A percentile compares a stretch with the other conserved stretches of the same genome.
phyloP scores from a whole-genome alignment of 2,113 vertebrate genomes.

The Heterotis niloticus region DNA sequence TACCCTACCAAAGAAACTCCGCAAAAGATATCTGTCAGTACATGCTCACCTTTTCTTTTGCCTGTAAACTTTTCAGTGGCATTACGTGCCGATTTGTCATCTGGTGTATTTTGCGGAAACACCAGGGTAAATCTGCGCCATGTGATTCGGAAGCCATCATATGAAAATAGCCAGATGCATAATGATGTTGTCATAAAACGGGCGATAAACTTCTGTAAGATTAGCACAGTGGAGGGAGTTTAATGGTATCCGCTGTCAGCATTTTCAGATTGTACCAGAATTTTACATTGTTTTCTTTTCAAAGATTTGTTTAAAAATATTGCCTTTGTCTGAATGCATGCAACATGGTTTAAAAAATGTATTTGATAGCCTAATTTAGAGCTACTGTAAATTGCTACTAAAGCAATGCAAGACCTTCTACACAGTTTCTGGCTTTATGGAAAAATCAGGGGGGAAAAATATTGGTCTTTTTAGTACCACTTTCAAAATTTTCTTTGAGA shows the following conservation, averaged over 20 bases:
- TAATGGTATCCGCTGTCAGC: too few species aligned
- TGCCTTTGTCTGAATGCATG: neutral
- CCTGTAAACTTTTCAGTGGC: neutral
- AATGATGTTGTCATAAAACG: neutral
- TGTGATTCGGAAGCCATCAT: neutral
- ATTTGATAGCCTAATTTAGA: neutral
- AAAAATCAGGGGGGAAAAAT: too few species aligned
- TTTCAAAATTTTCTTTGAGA: too few species aligned
- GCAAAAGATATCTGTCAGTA: constrained; percentile 52
- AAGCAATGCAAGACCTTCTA: too few species aligned
- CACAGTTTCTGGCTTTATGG: too few species aligned
- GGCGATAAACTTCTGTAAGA: neutral
- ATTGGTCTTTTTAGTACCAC: too few species aligned
- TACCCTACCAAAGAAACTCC: constrained; percentile 45
- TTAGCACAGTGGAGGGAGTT: too few species aligned
- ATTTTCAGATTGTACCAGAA: too few species aligned
- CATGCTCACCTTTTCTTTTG: constrained; percentile 19
- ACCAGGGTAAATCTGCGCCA: neutral
- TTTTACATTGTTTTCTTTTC: too few species aligned
- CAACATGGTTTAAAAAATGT: neutral
- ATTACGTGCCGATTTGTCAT: neutral
- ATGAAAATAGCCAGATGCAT: neutral
- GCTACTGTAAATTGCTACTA: neutral
- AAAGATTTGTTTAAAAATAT: too few species aligned
- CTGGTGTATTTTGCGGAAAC: neutral